phyloP scores from a whole-genome alignment of 2,113 vertebrate genomes.

The Aphelocoma coerulescens region DNA sequence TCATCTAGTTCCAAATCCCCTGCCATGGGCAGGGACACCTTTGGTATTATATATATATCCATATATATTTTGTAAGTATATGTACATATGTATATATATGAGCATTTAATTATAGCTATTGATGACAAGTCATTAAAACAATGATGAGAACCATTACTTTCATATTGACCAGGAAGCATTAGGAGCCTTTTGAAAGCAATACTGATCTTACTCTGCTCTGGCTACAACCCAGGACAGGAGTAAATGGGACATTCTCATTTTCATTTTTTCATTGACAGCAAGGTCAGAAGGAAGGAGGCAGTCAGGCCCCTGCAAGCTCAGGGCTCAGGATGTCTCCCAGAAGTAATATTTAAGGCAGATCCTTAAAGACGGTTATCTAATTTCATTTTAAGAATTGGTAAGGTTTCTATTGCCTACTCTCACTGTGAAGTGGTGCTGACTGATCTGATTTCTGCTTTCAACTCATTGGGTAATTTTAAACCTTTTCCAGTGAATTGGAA shows the following conservation, averaged over 20 bases:
- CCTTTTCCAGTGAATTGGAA: neutral
- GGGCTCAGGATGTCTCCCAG: neutral
- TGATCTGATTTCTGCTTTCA: neutral
- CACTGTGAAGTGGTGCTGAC: neutral
- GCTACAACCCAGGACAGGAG: neutral
- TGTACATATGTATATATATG: neutral
- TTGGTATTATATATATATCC: neutral
- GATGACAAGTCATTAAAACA: neutral
- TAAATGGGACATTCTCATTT: neutral
- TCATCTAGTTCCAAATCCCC: neutral
- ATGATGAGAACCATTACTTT: neutral
- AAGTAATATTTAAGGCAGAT: neutral
- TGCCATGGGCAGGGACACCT: neutral
- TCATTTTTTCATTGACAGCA: neutral
- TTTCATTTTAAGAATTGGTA: neutral
- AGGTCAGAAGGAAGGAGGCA: neutral
- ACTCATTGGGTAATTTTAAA: neutral
- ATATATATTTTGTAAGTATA: neutral
- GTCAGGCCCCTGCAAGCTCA: accelerated
- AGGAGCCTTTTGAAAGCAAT: neutral
- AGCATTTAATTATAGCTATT: neutral
- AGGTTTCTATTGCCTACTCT: neutral
- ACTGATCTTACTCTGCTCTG: neutral
- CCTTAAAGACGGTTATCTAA: neutral
- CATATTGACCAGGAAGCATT: neutral